Evolutionary conservation across 2,113 vertebrate species (phyloP), one percentile per base, ranked within the genome.

Genomic region (Saccopteryx bilineata): DNA sequence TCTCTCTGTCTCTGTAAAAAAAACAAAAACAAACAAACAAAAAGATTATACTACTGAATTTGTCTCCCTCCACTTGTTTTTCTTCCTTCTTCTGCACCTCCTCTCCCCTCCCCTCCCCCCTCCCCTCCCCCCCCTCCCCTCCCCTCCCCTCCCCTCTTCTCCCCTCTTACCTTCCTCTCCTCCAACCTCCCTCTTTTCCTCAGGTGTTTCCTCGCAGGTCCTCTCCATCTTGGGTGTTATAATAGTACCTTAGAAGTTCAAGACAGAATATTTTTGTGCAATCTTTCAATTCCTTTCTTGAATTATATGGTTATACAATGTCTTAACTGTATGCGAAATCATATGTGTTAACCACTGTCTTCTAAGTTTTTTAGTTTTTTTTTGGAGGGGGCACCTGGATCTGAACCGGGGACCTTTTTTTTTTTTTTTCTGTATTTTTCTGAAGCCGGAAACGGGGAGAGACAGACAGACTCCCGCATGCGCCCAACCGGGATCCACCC

Each of bases 301-400:
- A 19, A n/a, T 71, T 93, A 72, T 78, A 12, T 86, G 52, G n/a
- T 93, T 81, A n/a, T 61, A 87, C 66, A 31, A 8, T 83, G 14
- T 72, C 56, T 61, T 94, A 48, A 91, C 54, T 87, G 13, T n/a
- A 82, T 87, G 82, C n/a, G 46, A 82, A 56, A 87, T 10, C 26
- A n/a, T 87, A 65, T 72, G 33, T 82, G n/a, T 78, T 94, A 88
- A 88, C 48, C 24, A 84, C 54, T 91, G 61, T 71, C 18, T 93
- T 91, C 48, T 87, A 91, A 83, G 28, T 48, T 71, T 71, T 83
- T 23, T 91, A 80, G 24, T 74, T 85, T 88, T 79, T 88, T 48
- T 71, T 71, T 83, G 39, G 39, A 39, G 39, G 39, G 39, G 39
- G 39, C 39, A 39, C 39, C 39, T 39, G 39, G 39, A 39, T 39